Conservation (phyloP, 2,888 invertebrate species). For the Lypha dubia region DNA sequence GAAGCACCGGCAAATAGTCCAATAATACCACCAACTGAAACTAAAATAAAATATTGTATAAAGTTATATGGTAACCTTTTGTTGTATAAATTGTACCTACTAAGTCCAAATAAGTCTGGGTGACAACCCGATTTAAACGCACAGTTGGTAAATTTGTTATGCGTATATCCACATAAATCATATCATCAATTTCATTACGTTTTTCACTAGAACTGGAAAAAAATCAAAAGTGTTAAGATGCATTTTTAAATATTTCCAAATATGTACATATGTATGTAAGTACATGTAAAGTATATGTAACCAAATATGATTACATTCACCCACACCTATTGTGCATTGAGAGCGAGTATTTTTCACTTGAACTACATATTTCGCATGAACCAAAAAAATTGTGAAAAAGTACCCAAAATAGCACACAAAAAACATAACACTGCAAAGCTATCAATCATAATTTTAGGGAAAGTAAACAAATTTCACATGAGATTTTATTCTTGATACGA, state of each 20-base stretch:
- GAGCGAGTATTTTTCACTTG: no score
- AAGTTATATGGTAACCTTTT: neutral
- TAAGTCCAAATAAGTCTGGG: constrained; percentile 77
- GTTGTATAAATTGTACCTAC: constrained; percentile 72
- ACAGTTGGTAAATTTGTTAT: constrained; percentile 75
- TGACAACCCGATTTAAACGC: constrained; percentile 75
- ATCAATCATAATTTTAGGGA: no score
- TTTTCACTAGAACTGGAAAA: constrained; percentile 73
- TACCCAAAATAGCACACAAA: no score
- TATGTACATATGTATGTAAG: no score
- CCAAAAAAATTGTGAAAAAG: no score
- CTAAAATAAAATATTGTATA: constrained; percentile 60
- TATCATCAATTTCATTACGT: constrained; percentile 3
- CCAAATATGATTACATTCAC: no score
- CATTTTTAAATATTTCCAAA: neutral
- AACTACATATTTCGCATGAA: no score
- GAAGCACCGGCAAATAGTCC: constrained; percentile 75
- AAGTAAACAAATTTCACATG: no score
- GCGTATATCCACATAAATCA: constrained; percentile 72
- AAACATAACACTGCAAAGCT: no score
- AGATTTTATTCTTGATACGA: no score
- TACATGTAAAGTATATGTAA: no score
- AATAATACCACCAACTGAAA: constrained; percentile 77
- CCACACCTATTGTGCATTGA: no score
- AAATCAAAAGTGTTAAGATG: neutral